Evolutionary conservation across 2,888 invertebrate genomes (phyloP).

Genomic region (Ochropleura plecta): DNA sequence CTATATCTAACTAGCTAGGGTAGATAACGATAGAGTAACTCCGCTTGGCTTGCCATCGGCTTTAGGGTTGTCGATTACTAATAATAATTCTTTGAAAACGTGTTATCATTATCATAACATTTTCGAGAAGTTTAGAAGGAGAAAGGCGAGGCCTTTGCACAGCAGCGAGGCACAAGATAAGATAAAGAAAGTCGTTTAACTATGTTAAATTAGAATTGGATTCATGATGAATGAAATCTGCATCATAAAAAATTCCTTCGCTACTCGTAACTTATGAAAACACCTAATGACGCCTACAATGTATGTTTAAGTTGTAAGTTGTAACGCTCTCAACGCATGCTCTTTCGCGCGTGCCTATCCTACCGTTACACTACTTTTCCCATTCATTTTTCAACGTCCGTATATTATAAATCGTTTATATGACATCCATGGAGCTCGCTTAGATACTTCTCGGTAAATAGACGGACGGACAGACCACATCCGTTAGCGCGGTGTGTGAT

Average conservation of each 20-base stretch:
- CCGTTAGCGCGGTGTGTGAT: constrained; percentile 74
- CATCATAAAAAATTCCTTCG: constrained; percentile 21
- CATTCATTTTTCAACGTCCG: constrained; percentile 63
- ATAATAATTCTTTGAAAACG: constrained; percentile 5
- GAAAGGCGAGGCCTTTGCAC: background rate
- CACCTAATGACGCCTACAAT: constrained; percentile 52
- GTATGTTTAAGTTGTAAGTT: constrained; percentile 9
- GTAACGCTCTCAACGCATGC: constrained; percentile 57
- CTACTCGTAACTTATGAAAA: constrained; percentile 35
- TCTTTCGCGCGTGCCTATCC: constrained; percentile 58
- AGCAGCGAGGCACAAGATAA: background rate
- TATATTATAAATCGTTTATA: constrained; percentile 71
- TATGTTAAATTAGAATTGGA: background rate
- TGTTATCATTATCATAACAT: constrained; percentile 1
- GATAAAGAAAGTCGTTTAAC: background rate
- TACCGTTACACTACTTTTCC: constrained; percentile 69
- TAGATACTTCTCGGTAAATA: constrained; percentile 72
- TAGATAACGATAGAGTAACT: constrained; percentile 62
- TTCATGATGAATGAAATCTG: constrained; percentile 22
- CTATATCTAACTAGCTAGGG: constrained; percentile 63
- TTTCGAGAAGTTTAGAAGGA: background rate
- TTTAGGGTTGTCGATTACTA: constrained; percentile 60
- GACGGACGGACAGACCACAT: constrained; percentile 78
- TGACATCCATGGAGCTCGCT: constrained; percentile 67
- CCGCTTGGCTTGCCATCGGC: constrained; percentile 57